phyloP scores from a whole-genome alignment of 2,113 vertebrate species.

The Paramisgurnus dabryanus region DNA sequence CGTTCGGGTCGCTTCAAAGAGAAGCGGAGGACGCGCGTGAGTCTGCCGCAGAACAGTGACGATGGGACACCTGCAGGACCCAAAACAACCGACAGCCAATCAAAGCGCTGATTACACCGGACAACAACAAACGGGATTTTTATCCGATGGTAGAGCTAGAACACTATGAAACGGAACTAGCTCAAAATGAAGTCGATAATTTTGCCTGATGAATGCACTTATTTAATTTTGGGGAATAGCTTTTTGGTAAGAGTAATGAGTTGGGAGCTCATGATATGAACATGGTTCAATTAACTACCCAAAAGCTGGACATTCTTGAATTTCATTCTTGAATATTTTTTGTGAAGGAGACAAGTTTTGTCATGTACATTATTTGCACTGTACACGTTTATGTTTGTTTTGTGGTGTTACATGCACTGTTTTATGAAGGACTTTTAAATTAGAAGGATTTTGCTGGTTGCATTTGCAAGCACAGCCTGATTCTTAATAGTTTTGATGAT shows the following conservation, averaged over 20 bases:
- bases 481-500: neutral
- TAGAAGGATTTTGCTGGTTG: conserved; percentile 3
- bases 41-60: conserved; percentile 77
- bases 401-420: conserved; percentile 15
- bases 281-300: neutral
- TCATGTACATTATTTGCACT: conserved; percentile 12
- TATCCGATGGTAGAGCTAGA: neutral
- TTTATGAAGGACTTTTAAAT: conserved; percentile 49
- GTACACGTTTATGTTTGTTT: conserved; percentile 4
- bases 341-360: conserved; percentile 11
- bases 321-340: neutral
- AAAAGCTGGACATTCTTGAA: neutral
- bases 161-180: neutral
- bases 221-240: neutral
- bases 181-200: neutral
- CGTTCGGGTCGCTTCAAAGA: conserved; percentile 93
- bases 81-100: neutral
- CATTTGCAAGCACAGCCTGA: neutral
- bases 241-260: neutral
- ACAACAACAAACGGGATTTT: neutral
- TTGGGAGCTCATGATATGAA: neutral
- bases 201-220: conserved; percentile 26
- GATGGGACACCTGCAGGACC: conserved; percentile 60
- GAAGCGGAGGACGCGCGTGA: conserved; percentile 79
- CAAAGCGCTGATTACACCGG: neutral